These are phyloP conservation scores for Pipistrellus kuhlii DNA, from an alignment of 2,797 vertebrate genomes.

Conservation along the genomic window DNA sequence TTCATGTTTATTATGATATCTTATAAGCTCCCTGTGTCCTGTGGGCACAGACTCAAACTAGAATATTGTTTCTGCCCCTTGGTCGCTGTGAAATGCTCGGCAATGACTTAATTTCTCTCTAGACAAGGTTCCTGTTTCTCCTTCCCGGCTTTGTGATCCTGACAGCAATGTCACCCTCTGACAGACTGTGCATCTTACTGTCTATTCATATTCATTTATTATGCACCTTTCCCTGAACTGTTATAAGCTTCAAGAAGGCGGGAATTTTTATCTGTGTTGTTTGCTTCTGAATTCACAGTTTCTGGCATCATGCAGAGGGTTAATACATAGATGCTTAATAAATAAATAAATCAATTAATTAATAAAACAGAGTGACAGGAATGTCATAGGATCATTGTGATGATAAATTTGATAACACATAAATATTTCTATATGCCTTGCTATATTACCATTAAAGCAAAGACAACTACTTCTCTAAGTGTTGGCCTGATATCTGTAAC, in stretches of 20 bases:
- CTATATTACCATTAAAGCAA: neutral
- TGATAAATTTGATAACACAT: constrained; percentile 15
- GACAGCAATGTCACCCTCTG: neutral
- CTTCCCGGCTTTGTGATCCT: neutral
- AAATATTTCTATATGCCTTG: neutral
- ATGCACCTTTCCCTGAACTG: neutral
- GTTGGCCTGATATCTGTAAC: neutral
- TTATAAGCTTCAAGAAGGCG: neutral
- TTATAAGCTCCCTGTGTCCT: no score
- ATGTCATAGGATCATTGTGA: neutral
- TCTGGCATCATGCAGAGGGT: neutral
- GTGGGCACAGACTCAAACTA: neutral
- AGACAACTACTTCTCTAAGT: neutral
- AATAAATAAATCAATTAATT: neutral
- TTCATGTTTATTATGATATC: neutral
- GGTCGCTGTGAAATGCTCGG: neutral
- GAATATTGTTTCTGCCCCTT: neutral
- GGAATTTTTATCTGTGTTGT: neutral
- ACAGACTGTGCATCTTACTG: neutral
- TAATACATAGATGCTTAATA: constrained; percentile 6
- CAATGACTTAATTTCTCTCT: neutral
- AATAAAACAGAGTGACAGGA: neutral
- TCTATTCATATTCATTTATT: neutral
- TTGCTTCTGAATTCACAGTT: neutral
- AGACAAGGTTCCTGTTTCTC: neutral